Evolutionary conservation across 2,888 invertebrate genomes (phyloP), one percentile per base, ranked within the genome.

Genomic region (Nephrotoma guestfalica): DNA sequence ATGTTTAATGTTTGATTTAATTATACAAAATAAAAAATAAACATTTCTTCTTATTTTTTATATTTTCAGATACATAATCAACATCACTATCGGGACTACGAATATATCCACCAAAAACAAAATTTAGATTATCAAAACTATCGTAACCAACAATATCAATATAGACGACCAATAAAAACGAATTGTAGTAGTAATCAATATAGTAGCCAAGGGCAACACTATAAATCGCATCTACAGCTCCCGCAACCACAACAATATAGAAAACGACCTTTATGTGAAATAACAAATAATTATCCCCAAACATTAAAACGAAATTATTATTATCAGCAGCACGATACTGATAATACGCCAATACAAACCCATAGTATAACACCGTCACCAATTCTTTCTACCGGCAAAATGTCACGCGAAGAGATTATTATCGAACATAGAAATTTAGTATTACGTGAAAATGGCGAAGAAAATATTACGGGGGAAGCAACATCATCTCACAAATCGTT

Each of bases 401-500:
- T 88, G 87, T 87, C 88, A 85, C 87, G 87, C 18, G 88, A 88
- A 43, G 87, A 88, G 86, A 86, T 87, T n/a, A 86, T 87, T 18
- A 86, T 88, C 41, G 87, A 88, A 86, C 87, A 88, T 57, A 87
- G 88, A 86, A 88, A 88, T 83, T 87, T 88, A 86, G 87, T 88
- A 18, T 51, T 87, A 85, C 71, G 71, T 71, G 71, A 71, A 11
- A 15, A 85, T 85, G 85, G 85, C 11, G 18, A 41, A 15, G 85
- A 85, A 43, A 84, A 84, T 84, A n/a, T 7, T 42, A 84, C 84
- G 41, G 7, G 0, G 15, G 84, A 84, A 84, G 43, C 18, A 43
- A 18, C 85, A 43, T 43, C 41, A 43, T 85, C 43, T 13, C 84
- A 84, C 15, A 84, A 42, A 84, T 85, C 85, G 9, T 18, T 43